Conservation (phyloP, 1,140 invertebrate species). For the Mercenaria mercenaria region DNA sequence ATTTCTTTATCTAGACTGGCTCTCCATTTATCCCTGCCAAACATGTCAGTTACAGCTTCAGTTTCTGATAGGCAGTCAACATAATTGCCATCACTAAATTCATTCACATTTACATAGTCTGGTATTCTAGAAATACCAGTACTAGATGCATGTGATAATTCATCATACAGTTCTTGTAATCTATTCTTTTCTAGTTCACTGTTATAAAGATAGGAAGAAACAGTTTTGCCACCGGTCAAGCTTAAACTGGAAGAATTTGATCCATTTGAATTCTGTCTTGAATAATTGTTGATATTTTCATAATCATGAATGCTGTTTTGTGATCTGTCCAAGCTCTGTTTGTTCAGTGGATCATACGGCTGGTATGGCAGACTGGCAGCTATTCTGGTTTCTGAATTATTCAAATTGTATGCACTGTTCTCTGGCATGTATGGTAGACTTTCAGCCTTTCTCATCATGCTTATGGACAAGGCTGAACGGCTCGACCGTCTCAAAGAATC, state of each 20-base stretch:
- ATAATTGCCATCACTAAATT: neutral
- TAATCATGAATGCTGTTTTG: slow-evolving; percentile 43
- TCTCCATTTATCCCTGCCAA: slow-evolving; percentile 60
- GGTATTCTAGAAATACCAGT: neutral
- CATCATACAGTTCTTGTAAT: slow-evolving; percentile 49
- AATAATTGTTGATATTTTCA: slow-evolving; percentile 44
- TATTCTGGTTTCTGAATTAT: neutral
- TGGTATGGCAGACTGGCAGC: neutral
- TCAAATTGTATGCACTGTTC: neutral
- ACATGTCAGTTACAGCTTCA: slow-evolving; percentile 59
- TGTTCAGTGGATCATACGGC: neutral
- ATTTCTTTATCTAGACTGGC: slow-evolving; percentile 62
- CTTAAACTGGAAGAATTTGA: slow-evolving; percentile 10
- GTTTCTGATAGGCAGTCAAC: neutral
- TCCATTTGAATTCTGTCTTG: slow-evolving; percentile 14
- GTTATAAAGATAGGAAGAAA: slow-evolving; percentile 12
- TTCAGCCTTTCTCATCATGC: slow-evolving; percentile 19
- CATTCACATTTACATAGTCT: slow-evolving; percentile 13
- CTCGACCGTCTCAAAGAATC: neutral
- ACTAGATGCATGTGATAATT: slow-evolving; percentile 25
- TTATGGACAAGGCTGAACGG: neutral
- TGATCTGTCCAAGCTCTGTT: neutral
- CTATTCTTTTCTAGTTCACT: slow-evolving; percentile 36
- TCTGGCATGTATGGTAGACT: slow-evolving; percentile 49
- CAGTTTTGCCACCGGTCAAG: slow-evolving; percentile 4